phyloP scores from a whole-genome alignment of 2,113 vertebrate genomes.

The Hemiscyllium ocellatum region DNA sequence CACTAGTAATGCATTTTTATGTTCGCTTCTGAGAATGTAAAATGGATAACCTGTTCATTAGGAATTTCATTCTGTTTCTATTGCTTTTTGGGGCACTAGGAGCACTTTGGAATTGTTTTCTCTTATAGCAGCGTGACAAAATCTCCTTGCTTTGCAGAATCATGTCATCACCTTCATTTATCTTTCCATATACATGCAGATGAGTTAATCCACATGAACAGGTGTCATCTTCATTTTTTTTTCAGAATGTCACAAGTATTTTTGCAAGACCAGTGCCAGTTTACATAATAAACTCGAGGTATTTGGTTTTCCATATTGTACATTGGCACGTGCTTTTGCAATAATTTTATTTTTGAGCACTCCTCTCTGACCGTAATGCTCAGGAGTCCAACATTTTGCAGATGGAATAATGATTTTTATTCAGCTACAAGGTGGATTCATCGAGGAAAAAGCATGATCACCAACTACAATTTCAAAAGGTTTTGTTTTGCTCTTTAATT shows the following conservation, averaged over 20 bases:
- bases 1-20: constrained; percentile 30
- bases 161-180: not conserved
- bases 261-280: not conserved
- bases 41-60: constrained; percentile 26
- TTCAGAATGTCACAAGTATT: not conserved
- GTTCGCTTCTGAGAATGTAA: not conserved
- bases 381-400: not conserved
- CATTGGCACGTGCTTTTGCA: not conserved
- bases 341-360: not conserved
- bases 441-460: not conserved
- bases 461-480: not conserved
- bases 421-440: not conserved
- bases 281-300: not conserved
- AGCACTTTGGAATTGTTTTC: constrained; percentile 8
- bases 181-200: not conserved
- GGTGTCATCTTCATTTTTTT: not conserved
- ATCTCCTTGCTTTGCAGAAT: constrained; percentile 5
- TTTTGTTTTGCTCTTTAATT: not conserved
- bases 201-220: not conserved
- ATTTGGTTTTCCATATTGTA: not conserved
- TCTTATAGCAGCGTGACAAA: constrained; percentile 2
- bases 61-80: constrained; percentile 24
- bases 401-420: not conserved
- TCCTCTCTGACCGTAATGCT: not conserved
- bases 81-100: not conserved